phyloP scores from a whole-genome alignment of 2,888 invertebrate genomes.

The Mystacides longicornis region DNA sequence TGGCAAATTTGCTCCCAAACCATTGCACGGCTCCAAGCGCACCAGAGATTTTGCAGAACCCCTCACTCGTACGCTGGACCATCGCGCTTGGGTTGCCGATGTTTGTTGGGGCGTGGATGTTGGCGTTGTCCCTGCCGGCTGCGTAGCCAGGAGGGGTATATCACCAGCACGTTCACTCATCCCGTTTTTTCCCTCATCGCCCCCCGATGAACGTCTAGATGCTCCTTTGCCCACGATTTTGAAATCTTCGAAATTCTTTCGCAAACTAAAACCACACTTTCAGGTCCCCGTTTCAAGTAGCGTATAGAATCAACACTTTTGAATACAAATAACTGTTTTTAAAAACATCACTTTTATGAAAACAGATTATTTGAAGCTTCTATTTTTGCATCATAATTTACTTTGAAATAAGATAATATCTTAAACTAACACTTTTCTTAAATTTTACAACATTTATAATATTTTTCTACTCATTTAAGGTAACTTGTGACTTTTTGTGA shows the following conservation, averaged over 20 bases:
- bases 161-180: slow-evolving; percentile 42
- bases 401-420: no score
- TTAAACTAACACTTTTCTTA: no score
- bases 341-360: no score
- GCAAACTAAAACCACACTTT: no score
- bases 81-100: slow-evolving; percentile 45
- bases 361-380: no score
- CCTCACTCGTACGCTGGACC: slow-evolving; percentile 57
- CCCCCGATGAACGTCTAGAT: not conserved
- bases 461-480: no score
- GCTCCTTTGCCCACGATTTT: slow-evolving; percentile 3
- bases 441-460: no score
- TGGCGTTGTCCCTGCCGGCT: slow-evolving; percentile 34
- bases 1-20: slow-evolving; percentile 32
- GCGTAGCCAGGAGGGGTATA: slow-evolving; percentile 40
- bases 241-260: slow-evolving; percentile 1
- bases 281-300: no score
- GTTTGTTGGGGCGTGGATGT: slow-evolving; percentile 46
- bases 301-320: no score
- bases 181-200: slow-evolving; percentile 1
- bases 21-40: slow-evolving; percentile 59
- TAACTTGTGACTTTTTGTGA: no score
- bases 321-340: no score
- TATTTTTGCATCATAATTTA: no score
- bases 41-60: slow-evolving; percentile 57